Percentiles rank a stretch among this genome's conserved stretches.
phyloP scores from a whole-genome alignment of 2,888 invertebrate species.

The Bombyx huttoni region DNA sequence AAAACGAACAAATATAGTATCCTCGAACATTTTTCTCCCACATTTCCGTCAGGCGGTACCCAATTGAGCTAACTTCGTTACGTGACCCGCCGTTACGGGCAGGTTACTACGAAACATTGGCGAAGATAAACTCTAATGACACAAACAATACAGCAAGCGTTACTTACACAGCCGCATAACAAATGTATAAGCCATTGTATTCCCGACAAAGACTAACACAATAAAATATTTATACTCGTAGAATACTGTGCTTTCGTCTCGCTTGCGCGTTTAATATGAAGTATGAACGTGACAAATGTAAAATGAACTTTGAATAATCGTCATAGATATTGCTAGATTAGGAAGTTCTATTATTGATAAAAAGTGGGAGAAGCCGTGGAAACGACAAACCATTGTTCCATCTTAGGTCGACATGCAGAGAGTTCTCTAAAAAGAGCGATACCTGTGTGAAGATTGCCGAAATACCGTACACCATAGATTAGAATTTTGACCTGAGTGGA shows the following conservation, averaged over 20 bases:
- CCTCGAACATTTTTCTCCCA: not conserved
- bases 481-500: no score
- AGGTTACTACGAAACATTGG: conserved; percentile 1
- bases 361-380: no score
- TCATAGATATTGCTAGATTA: not conserved
- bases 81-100: conserved; percentile 1
- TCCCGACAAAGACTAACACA: conserved; percentile 2
- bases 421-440: no score
- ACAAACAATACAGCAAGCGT: conserved; percentile 1
- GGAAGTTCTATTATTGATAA: no score
- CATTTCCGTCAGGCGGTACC: not conserved
- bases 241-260: not conserved
- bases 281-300: not conserved
- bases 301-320: not conserved
- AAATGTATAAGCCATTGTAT: conserved; percentile 3
- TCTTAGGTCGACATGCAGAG: no score
- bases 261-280: not conserved
- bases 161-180: conserved; percentile 1
- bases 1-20: not conserved
- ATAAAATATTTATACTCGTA: not conserved
- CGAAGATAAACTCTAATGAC: not conserved
- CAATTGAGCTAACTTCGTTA: not conserved
- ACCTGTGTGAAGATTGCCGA: no score
- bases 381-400: no score
- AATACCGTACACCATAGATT: no score